Conservation (phyloP, 2,888 invertebrate species). For the Hydropsyche betteni region DNA sequence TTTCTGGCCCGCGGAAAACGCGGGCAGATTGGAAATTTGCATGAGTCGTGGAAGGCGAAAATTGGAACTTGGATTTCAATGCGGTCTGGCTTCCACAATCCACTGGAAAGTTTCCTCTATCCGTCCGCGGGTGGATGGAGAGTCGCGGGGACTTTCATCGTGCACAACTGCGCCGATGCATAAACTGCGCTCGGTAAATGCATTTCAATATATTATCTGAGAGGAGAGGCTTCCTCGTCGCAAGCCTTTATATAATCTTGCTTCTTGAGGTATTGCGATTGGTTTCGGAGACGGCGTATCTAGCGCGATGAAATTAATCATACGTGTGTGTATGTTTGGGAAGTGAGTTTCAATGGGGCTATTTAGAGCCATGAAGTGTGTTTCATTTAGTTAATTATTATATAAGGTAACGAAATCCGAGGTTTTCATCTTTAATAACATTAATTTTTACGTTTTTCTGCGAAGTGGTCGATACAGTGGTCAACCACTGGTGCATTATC, state of each 20-base stretch:
- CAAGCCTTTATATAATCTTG: too few relatives aligned
- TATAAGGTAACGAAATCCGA: too few relatives aligned
- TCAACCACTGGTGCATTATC: too few relatives aligned
- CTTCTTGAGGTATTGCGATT: background rate
- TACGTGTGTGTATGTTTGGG: too few relatives aligned
- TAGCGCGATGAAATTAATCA: background rate
- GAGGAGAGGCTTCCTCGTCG: background rate
- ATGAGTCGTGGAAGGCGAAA: slow-evolving; percentile 41
- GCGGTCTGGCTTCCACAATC: slow-evolving; percentile 38
- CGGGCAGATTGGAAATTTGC: slow-evolving; percentile 41
- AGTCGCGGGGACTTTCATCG: slow-evolving; percentile 18
- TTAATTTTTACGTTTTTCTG: too few relatives aligned
- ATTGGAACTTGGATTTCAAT: slow-evolving; percentile 41
- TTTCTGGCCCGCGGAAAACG: slow-evolving; percentile 17
- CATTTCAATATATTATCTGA: slow-evolving; percentile 16
- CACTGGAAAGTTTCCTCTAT: slow-evolving; percentile 25
- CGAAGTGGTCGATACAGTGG: too few relatives aligned
- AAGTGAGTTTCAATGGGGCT: too few relatives aligned
- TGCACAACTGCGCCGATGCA: background rate
- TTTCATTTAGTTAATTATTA: too few relatives aligned
- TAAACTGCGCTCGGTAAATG: slow-evolving; percentile 8
- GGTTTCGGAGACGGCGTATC: background rate
- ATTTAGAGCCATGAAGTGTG: too few relatives aligned
- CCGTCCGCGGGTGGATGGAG: too few relatives aligned
- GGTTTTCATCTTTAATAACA: too few relatives aligned